Evolutionary conservation across 2,113 vertebrate genomes (phyloP).

Genomic region (Oenanthe melanoleuca): DNA sequence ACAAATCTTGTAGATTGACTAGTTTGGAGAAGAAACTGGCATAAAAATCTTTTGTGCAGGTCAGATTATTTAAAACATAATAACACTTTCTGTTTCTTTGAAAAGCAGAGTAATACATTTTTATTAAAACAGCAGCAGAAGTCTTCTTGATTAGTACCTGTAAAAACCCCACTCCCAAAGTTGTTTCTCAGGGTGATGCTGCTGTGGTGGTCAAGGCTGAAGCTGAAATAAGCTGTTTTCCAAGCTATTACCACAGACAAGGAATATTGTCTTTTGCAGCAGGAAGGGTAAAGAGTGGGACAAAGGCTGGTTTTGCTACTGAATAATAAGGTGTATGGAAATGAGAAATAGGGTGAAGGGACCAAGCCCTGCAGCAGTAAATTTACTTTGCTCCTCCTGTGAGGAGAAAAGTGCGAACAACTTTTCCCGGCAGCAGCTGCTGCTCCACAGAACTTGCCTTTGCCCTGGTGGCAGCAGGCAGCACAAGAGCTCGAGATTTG

Average conservation of each 20-base stretch:
- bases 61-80: not conserved
- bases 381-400: not conserved
- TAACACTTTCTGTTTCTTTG: not conserved
- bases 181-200: not conserved
- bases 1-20: not conserved
- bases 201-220: not conserved
- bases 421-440: not conserved
- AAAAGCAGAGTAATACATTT: not conserved
- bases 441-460: rapidly evolving
- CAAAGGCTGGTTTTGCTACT: not conserved
- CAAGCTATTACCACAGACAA: not conserved
- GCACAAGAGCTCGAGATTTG: not conserved
- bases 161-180: not conserved
- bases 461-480: not conserved
- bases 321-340: not conserved
- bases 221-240: not conserved
- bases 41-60: not conserved
- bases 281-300: not conserved
- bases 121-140: not conserved
- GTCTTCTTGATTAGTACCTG: not conserved
- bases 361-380: not conserved
- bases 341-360: not conserved
- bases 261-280: not conserved
- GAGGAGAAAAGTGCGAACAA: not conserved
- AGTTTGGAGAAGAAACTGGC: not conserved